phyloP scores from a whole-genome alignment of 1,140 invertebrate genomes.

The Luehdorfia chinensis region DNA sequence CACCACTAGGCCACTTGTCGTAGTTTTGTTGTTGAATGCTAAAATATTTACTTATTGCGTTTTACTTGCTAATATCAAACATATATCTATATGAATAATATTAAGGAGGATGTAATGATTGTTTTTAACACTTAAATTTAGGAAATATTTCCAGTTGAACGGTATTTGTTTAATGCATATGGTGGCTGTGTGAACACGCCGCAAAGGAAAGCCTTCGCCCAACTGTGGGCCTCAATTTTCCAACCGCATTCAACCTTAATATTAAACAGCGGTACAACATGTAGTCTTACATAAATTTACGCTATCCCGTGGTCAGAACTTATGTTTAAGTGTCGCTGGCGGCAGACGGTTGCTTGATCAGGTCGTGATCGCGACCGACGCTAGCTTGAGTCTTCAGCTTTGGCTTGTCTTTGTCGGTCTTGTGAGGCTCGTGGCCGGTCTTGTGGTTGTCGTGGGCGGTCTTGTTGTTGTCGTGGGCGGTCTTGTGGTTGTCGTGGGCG shows the following conservation, averaged over 20 bases:
- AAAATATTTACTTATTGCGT: too few species aligned
- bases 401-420: conserved; percentile 33
- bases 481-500: conserved; percentile 22
- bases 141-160: too few species aligned
- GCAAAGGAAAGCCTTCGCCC: neutral
- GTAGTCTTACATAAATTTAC: conserved; percentile 2
- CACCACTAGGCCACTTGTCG: too few species aligned
- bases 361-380: conserved; percentile 47
- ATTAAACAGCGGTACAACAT: neutral
- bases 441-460: conserved; percentile 47
- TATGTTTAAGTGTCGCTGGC: conserved; percentile 58
- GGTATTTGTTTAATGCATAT: too few species aligned
- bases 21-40: too few species aligned
- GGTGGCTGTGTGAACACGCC: neutral
- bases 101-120: too few species aligned
- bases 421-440: conserved; percentile 24
- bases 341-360: conserved; percentile 57
- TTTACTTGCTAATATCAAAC: too few species aligned
- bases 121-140: too few species aligned
- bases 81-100: too few species aligned
- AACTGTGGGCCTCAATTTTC: neutral
- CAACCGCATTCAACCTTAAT: neutral
- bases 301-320: conserved; percentile 18
- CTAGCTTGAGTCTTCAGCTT: conserved; percentile 59
- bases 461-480: conserved; percentile 44